Base-by-base conservation (phyloP, 2,888 invertebrate species). In the Escarpia spicata region DNA sequence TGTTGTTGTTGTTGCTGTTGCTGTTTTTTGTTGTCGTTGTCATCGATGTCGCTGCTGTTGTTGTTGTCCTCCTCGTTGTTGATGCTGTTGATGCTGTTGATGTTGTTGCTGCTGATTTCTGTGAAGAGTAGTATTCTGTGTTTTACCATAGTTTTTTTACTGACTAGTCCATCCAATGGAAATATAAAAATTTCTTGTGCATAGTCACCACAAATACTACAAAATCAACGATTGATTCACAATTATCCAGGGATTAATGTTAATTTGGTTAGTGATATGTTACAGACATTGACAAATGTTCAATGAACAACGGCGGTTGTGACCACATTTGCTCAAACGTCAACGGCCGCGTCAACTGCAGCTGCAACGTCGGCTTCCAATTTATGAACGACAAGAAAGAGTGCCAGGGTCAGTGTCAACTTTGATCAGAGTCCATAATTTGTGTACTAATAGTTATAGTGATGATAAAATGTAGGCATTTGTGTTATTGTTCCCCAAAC, bases 261-360 rank as follows among this genome's bases (percentile, higher is more conserved):
- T 4, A 75, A 26, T 26, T 75, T 75, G 26, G 26, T 75, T 75
- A 75, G 6, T 75, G 2, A 1, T 6, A 75, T 75, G 6, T 75
- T 75, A 75, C 75, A 75, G 75, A 75, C 75, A 75, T 75, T 19
- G 75, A 75, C 75, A 26, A 75, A n/a, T 75, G 75, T n/a, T 75
- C n/a, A 75, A n/a, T 26, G 75, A 26, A 75, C 6, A 75, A 75
- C 75, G n/a, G n/a, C 19, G 4, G 75, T 6, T 75, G 75, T 75
- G 75, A 19, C n/a, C 75, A 75, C 75, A 26, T n/a, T 75, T 75
- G 75, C 75, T 26, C 75, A n/a, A 75, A 75, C 26, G 15, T 4
- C 26, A 26, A 75, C 75, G 75, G 75, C 3, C 19, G 75, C 26
- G 15, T 75, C n/a, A 75, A 19, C 75, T 75, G 75, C 75, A 75